These are phyloP conservation scores for Neoniphon sammara DNA, from an alignment of 2,797 vertebrate genomes.

Conservation along the genomic window DNA sequence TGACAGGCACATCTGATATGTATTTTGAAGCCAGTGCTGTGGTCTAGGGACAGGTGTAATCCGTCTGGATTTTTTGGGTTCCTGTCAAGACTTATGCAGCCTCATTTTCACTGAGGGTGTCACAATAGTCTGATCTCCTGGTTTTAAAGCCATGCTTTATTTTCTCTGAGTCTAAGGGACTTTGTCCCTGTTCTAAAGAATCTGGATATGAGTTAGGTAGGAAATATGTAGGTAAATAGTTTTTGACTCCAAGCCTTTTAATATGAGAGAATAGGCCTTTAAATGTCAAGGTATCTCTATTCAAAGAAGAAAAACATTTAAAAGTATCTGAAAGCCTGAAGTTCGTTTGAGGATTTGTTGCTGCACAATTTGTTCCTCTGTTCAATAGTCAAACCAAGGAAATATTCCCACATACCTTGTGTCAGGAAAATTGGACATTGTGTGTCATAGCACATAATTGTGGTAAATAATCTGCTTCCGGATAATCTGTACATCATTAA, in stretches of 20 bases:
- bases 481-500: slow-evolving; percentile 32
- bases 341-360: neutral
- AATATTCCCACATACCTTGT: neutral
- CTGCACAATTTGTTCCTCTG: neutral
- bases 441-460: slow-evolving; percentile 9
- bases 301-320: no score
- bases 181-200: neutral
- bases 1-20: slow-evolving; percentile 63
- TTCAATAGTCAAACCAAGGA: slow-evolving; percentile 36
- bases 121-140: slow-evolving; percentile 21
- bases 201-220: neutral
- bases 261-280: no score
- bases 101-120: slow-evolving; percentile 36
- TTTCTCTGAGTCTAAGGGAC: slow-evolving; percentile 7
- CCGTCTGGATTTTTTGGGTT: slow-evolving; percentile 53
- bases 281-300: no score
- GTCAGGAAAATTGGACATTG: slow-evolving; percentile 10
- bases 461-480: slow-evolving; percentile 21
- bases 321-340: neutral
- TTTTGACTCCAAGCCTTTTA: slow-evolving; percentile 15
- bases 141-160: neutral
- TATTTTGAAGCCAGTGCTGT: slow-evolving; percentile 51
- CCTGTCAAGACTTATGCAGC: slow-evolving; percentile 36
- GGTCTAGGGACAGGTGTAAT: slow-evolving; percentile 62
- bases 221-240: slow-evolving; percentile 2